Base-by-base conservation (phyloP, 35 echinoderm and acorn worm genomes). In the Apostichopus parvimensis region DNA sequence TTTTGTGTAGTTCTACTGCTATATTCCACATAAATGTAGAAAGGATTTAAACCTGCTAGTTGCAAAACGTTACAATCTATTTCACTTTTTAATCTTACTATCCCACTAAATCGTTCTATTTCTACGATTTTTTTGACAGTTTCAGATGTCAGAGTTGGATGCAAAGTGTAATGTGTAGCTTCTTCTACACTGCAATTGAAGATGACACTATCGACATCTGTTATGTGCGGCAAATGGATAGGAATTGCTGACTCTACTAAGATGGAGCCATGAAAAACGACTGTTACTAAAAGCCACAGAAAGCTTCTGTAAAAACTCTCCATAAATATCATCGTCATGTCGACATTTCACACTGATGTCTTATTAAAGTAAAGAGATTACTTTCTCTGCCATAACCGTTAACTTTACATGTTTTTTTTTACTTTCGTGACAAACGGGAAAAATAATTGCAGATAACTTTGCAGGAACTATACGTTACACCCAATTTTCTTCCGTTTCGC, bases 1-100 rank as follows among this genome's bases (percentile, higher is more conserved):
- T 83, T 56, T 87, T 26, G 87, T 84, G 90, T 94, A 92, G 90
- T 94, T 73, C 95, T 97, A 72, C 84, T 90, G 87, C 95, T 87
- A 64, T 94, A 88, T 93, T 97, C 92, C 22, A 97, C 83, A 87
- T 97, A 92, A 12, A 97, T 59, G 70, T 86, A 78, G 80, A 97
- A 97, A 81, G 95, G 95, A 79, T 97, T 96, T 93, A 91, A 94
- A 92, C 76, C 77, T 78, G 89, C 54, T 26, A 78, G 22, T 34
- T 92, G 79, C 66, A 97, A 87, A 78, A 53, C 85, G 57, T 45
- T 68, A 90, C 95, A 97, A 52, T 97, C 91, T 60, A 97, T 77
- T 57, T 73, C 70, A 87, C 68, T 90, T 72, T 88, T 89, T 61
- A 97, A 91, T 58, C 25, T 86, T 10, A 97, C 45, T 25, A 94